Conservation (phyloP, 2,113 vertebrate species). For the Polyodon spathula region DNA sequence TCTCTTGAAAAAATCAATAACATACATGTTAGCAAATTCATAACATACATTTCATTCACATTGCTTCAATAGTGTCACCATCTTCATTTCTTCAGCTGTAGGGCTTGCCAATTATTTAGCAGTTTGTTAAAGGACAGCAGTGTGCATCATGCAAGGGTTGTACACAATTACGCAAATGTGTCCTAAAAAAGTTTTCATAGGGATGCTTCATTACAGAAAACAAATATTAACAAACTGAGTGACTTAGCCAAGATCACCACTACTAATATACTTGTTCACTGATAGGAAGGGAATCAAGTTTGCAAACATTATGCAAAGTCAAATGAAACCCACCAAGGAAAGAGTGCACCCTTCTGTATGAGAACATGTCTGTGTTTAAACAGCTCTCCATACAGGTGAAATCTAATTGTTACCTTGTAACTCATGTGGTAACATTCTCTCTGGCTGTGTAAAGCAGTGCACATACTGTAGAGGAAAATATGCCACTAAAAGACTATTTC, state of each 20-base stretch:
- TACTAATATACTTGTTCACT: constrained; percentile 33
- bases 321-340: constrained; percentile 27
- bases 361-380: neutral
- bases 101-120: constrained; percentile 39
- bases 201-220: constrained; percentile 43
- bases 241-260: constrained; percentile 44
- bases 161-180: constrained; percentile 54
- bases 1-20: neutral
- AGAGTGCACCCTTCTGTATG: neutral
- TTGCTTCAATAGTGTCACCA: constrained; percentile 20
- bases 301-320: constrained; percentile 36
- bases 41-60: neutral
- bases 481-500: too few relatives aligned
- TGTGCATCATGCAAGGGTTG: constrained; percentile 38
- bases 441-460: too few relatives aligned
- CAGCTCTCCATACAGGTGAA: neutral
- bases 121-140: constrained; percentile 36
- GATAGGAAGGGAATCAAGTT: constrained; percentile 32
- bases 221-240: constrained; percentile 33
- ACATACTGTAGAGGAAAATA: too few relatives aligned
- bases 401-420: too few relatives aligned
- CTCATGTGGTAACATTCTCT: too few relatives aligned
- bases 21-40: neutral
- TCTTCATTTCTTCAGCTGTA: constrained; percentile 31
- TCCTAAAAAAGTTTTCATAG: constrained; percentile 38